phyloP scores from a whole-genome alignment of 2,888 invertebrate species.

The Trypoxylon attenuatum region DNA sequence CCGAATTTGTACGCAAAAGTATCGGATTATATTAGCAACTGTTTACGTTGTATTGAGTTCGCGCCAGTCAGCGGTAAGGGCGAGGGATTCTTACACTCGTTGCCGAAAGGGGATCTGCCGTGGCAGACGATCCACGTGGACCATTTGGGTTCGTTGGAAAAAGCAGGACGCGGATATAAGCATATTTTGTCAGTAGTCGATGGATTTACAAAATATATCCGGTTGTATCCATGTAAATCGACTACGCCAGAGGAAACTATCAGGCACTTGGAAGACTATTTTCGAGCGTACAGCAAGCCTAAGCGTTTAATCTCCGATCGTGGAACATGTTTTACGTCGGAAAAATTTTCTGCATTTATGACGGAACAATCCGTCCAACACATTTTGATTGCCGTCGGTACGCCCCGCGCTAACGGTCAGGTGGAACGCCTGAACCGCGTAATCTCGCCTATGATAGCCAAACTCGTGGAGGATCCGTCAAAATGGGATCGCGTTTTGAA shows the following conservation, averaged over 20 bases:
- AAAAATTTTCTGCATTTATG: slow-evolving; percentile 12
- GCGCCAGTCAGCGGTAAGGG: not conserved
- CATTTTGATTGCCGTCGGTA: slow-evolving; percentile 13
- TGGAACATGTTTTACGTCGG: slow-evolving; percentile 22
- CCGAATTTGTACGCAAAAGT: not conserved
- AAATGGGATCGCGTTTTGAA: slow-evolving; percentile 3
- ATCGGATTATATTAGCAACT: too few species aligned
- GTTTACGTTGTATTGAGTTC: slow-evolving; percentile 5
- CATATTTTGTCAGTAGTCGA: slow-evolving; percentile 14
- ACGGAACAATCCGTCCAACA: slow-evolving; percentile 5
- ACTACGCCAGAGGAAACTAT: slow-evolving; percentile 10
- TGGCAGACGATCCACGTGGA: not conserved
- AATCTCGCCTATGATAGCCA: slow-evolving; percentile 19
- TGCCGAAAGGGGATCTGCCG: slow-evolving; percentile 1
- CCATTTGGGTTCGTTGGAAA: not conserved
- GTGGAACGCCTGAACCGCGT: slow-evolving; percentile 11
- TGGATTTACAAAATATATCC: slow-evolving; percentile 10
- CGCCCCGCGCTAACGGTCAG: slow-evolving; percentile 14
- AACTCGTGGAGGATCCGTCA: not conserved
- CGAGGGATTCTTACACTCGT: slow-evolving; percentile 1
- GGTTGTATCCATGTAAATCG: slow-evolving; percentile 1
- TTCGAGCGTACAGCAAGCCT: slow-evolving; percentile 7
- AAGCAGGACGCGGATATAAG: slow-evolving; percentile 14
- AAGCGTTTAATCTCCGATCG: slow-evolving; percentile 4
- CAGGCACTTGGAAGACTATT: slow-evolving; percentile 13